Conservation (phyloP, 2,888 invertebrate genomes). For the Perdita meconis region DNA sequence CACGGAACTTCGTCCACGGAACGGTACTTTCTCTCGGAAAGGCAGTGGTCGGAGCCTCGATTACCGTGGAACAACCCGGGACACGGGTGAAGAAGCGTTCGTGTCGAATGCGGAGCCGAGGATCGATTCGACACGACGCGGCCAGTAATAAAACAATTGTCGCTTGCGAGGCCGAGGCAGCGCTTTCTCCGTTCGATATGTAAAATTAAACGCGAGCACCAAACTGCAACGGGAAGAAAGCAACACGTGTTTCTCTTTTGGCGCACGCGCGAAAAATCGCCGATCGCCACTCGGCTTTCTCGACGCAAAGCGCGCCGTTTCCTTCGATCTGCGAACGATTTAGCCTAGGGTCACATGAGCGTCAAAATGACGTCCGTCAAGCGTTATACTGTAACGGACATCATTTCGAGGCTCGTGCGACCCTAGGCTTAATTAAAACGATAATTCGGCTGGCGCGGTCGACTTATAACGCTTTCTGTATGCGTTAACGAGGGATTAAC, state of each 20-base stretch:
- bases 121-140: not conserved
- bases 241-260: slow-evolving; percentile 20
- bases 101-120: not conserved
- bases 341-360: too few relatives aligned
- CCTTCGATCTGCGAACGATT: not conserved
- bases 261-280: slow-evolving; percentile 17
- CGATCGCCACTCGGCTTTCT: slow-evolving; percentile 38
- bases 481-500: not conserved
- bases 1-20: slow-evolving; percentile 9
- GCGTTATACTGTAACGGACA: not conserved
- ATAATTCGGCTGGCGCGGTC: not conserved
- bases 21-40: slow-evolving; percentile 34
- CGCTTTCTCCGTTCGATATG: slow-evolving; percentile 51
- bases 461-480: not conserved
- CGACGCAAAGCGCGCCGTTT: slow-evolving; percentile 11
- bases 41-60: too few relatives aligned
- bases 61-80: too few relatives aligned
- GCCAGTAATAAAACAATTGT: slow-evolving; percentile 36
- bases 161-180: slow-evolving; percentile 32
- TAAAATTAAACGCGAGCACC: slow-evolving; percentile 36
- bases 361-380: too few relatives aligned
- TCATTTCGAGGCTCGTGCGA: not conserved
- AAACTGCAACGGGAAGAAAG: slow-evolving; percentile 40
- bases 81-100: not conserved
- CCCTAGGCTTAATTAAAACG: not conserved